These are phyloP conservation scores for Leptinotarsa texana DNA, from an alignment of 1,140 invertebrate species.

Conservation along the genomic window DNA sequence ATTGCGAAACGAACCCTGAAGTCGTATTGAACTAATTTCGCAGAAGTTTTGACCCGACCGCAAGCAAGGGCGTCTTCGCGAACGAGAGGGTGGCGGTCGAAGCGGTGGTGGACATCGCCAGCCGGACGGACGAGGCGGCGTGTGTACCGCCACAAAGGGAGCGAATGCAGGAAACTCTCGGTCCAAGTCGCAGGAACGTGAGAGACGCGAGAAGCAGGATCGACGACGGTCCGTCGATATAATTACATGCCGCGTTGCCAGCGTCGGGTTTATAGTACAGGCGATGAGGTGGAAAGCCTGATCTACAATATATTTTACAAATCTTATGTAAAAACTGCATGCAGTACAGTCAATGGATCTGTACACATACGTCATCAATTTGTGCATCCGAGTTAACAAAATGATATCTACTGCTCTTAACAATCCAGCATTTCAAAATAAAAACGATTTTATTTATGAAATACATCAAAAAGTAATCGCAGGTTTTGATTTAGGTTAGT, in stretches of 20 bases:
- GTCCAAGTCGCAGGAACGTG: conserved; percentile 26
- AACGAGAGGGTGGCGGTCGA: background rate
- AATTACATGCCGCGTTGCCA: conserved; percentile 18
- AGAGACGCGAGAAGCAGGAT: background rate
- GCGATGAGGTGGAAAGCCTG: too few relatives aligned
- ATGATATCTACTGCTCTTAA: too few relatives aligned
- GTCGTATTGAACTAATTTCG: conserved; percentile 17
- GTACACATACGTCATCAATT: too few relatives aligned
- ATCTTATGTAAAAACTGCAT: too few relatives aligned
- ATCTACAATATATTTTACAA: too few relatives aligned
- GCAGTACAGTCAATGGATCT: too few relatives aligned
- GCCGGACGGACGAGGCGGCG: conserved; percentile 12
- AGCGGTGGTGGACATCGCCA: conserved; percentile 4
- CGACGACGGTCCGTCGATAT: background rate
- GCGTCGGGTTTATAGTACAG: background rate
- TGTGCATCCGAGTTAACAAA: too few relatives aligned
- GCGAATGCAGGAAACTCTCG: background rate
- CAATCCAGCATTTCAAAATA: too few relatives aligned
- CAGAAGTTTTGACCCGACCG: conserved; percentile 12
- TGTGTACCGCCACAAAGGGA: conserved; percentile 18
- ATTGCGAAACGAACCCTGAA: conserved; percentile 13
- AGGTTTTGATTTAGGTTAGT: too few relatives aligned
- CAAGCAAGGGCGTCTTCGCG: background rate
- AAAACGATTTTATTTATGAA: too few relatives aligned
- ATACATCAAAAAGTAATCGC: too few relatives aligned